phyloP scores from a whole-genome alignment of 2,888 invertebrate genomes.

The Nasonovia ribisnigri region DNA sequence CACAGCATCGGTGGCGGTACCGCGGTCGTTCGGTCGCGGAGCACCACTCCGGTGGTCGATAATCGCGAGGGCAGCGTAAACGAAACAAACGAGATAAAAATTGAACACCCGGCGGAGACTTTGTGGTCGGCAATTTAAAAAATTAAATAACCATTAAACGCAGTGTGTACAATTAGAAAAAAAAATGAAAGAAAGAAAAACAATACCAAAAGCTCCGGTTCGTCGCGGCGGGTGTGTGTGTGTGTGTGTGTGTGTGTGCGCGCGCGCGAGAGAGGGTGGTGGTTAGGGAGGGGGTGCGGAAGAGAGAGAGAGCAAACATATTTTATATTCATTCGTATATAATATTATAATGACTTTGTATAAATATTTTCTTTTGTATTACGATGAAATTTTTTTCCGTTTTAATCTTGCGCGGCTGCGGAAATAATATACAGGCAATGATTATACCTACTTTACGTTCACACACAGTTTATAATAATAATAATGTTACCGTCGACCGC shows the following conservation, averaged over 20 bases:
- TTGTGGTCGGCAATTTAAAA: background rate
- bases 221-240: background rate
- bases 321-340: background rate
- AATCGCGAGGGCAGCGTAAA: background rate
- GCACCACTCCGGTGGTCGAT: background rate
- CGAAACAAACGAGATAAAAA: constrained; percentile 21
- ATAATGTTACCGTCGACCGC: background rate
- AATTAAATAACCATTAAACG: constrained; percentile 27
- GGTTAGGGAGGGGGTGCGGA: background rate
- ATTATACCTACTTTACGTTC: background rate
- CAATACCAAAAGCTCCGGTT: background rate
- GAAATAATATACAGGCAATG: background rate
- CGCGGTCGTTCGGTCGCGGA: background rate
- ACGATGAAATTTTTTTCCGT: background rate
- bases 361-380: constrained; percentile 26
- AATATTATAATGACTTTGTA: background rate
- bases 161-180: background rate
- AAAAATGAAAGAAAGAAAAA: background rate
- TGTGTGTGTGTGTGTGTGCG: too few species aligned
- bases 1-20: background rate
- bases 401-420: background rate
- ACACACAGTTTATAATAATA: background rate
- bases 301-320: background rate
- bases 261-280: rapidly evolving
- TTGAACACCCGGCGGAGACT: background rate